Conservation (phyloP, 2,797 vertebrate genomes). For the Rhadinocentrus ornatus region DNA sequence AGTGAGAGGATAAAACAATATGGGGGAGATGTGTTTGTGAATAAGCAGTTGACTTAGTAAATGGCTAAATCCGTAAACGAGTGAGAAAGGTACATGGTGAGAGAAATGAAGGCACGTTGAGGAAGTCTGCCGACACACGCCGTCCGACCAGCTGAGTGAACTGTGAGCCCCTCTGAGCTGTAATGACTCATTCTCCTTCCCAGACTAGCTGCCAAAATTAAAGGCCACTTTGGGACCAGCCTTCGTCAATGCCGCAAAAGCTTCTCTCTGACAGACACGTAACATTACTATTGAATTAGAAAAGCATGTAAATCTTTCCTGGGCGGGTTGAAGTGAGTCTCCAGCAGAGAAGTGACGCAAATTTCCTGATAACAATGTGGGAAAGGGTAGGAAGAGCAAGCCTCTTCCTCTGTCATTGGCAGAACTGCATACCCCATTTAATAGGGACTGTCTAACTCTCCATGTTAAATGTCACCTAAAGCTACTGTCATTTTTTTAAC, state of each 20-base stretch:
- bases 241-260: slow-evolving; percentile 41
- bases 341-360: slow-evolving; percentile 61
- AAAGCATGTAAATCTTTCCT: slow-evolving; percentile 37
- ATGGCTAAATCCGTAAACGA: no score
- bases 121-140: background rate
- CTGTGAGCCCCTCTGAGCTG: background rate
- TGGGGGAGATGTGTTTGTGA: background rate
- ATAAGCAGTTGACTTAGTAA: background rate
- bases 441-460: background rate
- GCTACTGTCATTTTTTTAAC: background rate
- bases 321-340: slow-evolving; percentile 17
- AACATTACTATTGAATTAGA: slow-evolving; percentile 60
- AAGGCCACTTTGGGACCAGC: slow-evolving; percentile 36
- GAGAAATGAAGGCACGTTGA: background rate
- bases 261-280: slow-evolving; percentile 42
- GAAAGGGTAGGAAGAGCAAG: slow-evolving; percentile 11
- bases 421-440: background rate
- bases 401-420: slow-evolving; percentile 12
- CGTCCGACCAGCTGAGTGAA: background rate
- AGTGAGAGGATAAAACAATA: background rate
- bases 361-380: slow-evolving; percentile 27
- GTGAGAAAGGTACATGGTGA: background rate
- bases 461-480: slow-evolving; percentile 25
- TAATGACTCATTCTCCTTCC: slow-evolving; percentile 43
- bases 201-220: slow-evolving; percentile 41